Base-by-base conservation (phyloP, 2,113 vertebrate species). In the Microtus ochrogaster region DNA sequence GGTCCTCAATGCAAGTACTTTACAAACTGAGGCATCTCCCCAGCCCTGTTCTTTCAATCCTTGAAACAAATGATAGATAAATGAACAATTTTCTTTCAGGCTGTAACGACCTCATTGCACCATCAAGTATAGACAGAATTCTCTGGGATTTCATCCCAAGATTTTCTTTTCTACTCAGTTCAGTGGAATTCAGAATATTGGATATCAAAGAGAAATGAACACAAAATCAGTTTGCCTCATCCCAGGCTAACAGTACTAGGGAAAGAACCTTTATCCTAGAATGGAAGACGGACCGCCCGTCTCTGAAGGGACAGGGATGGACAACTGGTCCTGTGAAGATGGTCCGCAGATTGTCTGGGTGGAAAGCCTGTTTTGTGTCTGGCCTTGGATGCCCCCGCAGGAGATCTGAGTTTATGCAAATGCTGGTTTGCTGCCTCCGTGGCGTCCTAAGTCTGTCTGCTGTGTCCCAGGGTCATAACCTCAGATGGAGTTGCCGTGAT, bases 161-260 rank as follows among this genome's bases (percentile, higher is more conserved):
- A 63, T 49, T 61, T 87, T 73, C 52, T 68, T 68, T 89, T 41
- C 70, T 78, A 83, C 58, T 88, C 39, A 77, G 0, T 83, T 91
- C n/a, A n/a, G 61, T 88, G 76, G 84, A 88, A 89, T 91, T 68
- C 58, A 78, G 82, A 72, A 49, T 66, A 58, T 55, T 70, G 39
- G 22, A n/a, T 85, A 30, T 74, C 74, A 79, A 70, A 44, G 30
- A 74, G 55, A 84, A 77, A 49, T 79, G 72, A 84, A 77, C 65
- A 63, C 55, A 82, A 89, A 91, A 63, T 24, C 72, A 88, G 65
- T 90, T 90, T 93, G 78, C 72, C 14, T 58, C 68, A 5, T 49
- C 13, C 26, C 10, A 55, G 52, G 55, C 52, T 63, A 0, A 1
- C 0, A 16, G 61, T 49, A 2, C 33, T 36, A 52, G 91, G 39